Base-by-base conservation (phyloP, 1,140 invertebrate genomes). In the Neelides sp. region DNA sequence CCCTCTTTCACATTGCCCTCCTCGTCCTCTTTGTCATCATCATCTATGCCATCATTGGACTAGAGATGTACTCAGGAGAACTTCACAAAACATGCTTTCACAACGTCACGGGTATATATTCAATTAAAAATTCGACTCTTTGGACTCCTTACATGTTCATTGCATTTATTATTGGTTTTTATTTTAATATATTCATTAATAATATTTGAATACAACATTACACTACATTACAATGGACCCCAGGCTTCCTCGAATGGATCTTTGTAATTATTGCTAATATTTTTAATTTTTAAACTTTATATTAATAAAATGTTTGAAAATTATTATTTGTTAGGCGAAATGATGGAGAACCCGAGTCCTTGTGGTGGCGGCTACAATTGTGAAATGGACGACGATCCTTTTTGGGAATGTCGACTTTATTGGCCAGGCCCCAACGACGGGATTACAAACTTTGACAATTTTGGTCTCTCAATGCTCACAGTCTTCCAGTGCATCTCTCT, bases 1-100 rank as follows among this genome's bases (percentile, higher is more conserved):
- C 95, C 67, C 78, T 99, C 66, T 77, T 98, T 61, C 95, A 99
- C 75, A 98, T 99, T 71, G 94, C 93, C 65, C 77, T 99, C 59
- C 77, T 99, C 59, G 95, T 99, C 65, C 79, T 98, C 60, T 99
- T 99, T 75, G 95, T 98, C 65, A 98, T 99, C 69, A 95, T 98
- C 69, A 98, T 98, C 71, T 99, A 98, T 71, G 95, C 95, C 59
- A 98, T 98, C 67, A 95, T 99, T 64, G 95, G 95, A 54, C 75
- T 99, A 59, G 95, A 98, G 73, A 76, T 98, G 44, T 98, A 98
- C 78, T 93, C 86, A 55, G 95, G 95, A 59, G 87, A 88, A 69
- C 76, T 99, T 71, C 94, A 98, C 68, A 82, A 80, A 67, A 85
- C 92, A 41, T 99, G 95, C 73, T 89, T 78, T 68, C 71, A 82